phyloP scores from a whole-genome alignment of 2,113 vertebrate genomes.

The Chloroceryle aenea region DNA sequence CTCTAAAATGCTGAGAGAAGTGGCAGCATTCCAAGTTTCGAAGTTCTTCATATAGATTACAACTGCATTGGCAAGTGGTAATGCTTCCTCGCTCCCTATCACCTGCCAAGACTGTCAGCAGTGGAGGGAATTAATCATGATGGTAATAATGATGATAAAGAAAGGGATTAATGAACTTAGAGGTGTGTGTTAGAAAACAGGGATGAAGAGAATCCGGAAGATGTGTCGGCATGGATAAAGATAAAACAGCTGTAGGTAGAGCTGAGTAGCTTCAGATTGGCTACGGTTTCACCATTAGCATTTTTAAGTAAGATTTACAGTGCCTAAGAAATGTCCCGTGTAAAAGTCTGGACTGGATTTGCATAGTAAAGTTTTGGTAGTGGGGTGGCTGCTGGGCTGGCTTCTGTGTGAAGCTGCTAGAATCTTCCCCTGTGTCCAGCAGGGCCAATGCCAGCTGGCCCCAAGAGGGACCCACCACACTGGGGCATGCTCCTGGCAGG shows the following conservation, averaged over 20 bases:
- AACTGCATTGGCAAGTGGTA: neutral
- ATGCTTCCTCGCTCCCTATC: neutral
- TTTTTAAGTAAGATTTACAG: neutral
- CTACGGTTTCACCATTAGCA: neutral
- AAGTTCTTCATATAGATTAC: neutral
- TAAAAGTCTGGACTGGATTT: neutral
- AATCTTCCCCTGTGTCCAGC: neutral
- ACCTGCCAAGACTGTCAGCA: neutral
- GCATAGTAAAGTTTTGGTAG: neutral
- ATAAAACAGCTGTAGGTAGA: neutral
- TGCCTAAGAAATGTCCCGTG: neutral
- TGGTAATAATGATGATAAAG: neutral
- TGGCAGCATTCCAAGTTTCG: neutral
- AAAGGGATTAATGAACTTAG: neutral
- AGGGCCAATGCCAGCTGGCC: neutral
- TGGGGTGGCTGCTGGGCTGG: neutral
- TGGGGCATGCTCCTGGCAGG: too few relatives aligned
- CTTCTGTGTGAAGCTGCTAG: neutral
- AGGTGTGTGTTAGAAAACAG: neutral
- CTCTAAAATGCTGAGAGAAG: neutral
- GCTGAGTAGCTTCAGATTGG: neutral
- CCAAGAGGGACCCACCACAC: accelerated
- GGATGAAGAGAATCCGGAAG: neutral
- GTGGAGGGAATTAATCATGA: neutral
- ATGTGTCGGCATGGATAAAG: neutral